Base-by-base conservation (phyloP, 1,140 invertebrate genomes). In the Hyles vespertilio region DNA sequence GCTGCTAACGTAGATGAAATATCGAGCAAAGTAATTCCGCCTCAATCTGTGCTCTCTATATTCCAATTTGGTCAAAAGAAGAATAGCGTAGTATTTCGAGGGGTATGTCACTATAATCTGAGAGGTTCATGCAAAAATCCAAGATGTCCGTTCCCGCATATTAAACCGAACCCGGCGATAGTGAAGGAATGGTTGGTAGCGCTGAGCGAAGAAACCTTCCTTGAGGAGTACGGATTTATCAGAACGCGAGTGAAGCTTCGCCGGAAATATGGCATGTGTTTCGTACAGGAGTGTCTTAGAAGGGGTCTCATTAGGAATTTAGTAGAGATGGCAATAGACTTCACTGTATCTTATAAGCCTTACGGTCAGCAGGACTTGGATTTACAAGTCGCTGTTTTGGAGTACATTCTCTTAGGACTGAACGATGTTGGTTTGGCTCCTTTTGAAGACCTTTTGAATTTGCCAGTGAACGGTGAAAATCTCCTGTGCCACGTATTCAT, bases 271-370 rank as follows among this genome's bases (percentile, higher is more conserved):
- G 74, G 76, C 0, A n/a, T 71, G 1, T 71, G 50, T 8, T 85
- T 74, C 44, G 58, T 84, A 0, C 58, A 74, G 5, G 82, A 84
- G 22, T 75, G 76, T 36, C 68, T 65, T 2, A 58, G 63, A 10
- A 61, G 83, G 1, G 50, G 76, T 6, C 50, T 79, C 5, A 63
- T 72, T 4, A 70, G 67, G 51, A 58, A 74, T 2, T 47, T 84
- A 5, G 56, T 87, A 0, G 78, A 84, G 64, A 82, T 85, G 62
- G 67, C 72, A 0, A 70, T 79, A 54, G 73, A 81, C 43, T 75
- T 73, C 56, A 47, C 76, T 0, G 52, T 22, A 0, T 22, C 22
- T 22, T 22, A 22, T 46, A 2, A 77, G 63, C 51, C 56, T 47
- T 0, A 63, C 61, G 8, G 9, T 49, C 0, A 40, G 6, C 59